phyloP scores from a whole-genome alignment of 1,140 invertebrate genomes.

The Ostrea edulis region DNA sequence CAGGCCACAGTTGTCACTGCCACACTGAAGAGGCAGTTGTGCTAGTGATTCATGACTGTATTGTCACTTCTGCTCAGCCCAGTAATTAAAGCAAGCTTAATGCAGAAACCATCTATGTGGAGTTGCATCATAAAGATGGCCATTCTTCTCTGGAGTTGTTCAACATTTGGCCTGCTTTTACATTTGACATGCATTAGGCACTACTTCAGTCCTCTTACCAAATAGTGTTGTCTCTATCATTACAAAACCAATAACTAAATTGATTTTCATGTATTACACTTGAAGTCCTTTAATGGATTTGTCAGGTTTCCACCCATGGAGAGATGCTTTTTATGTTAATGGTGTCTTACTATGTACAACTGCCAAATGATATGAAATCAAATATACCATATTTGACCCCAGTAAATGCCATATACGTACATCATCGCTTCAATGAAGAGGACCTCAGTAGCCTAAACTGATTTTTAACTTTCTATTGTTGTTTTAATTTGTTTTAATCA shows the following conservation, averaged over 20 bases:
- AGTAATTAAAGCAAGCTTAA: slow-evolving; percentile 3
- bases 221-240: neutral
- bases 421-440: too few species aligned
- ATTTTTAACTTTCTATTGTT: too few species aligned
- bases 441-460: too few species aligned
- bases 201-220: neutral
- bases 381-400: neutral
- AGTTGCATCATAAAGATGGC: neutral
- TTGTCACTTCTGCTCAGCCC: neutral
- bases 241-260: slow-evolving; percentile 21
- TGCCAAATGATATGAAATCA: neutral
- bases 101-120: neutral
- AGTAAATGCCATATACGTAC: neutral
- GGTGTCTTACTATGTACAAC: neutral
- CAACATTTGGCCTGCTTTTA: neutral
- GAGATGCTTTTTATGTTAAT: slow-evolving; percentile 14
- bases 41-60: neutral
- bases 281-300: slow-evolving; percentile 29
- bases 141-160: neutral
- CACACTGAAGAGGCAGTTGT: neutral
- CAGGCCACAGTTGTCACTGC: slow-evolving; percentile 25
- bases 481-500: too few species aligned
- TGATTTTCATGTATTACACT: slow-evolving; percentile 29
- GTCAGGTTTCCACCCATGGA: slow-evolving; percentile 11
- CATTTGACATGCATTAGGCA: neutral